Percentiles rank a stretch among this genome's conserved stretches.
Evolutionary conservation across 2,888 invertebrate species (phyloP).

Genomic region (Carpatolechia fugitivella): DNA sequence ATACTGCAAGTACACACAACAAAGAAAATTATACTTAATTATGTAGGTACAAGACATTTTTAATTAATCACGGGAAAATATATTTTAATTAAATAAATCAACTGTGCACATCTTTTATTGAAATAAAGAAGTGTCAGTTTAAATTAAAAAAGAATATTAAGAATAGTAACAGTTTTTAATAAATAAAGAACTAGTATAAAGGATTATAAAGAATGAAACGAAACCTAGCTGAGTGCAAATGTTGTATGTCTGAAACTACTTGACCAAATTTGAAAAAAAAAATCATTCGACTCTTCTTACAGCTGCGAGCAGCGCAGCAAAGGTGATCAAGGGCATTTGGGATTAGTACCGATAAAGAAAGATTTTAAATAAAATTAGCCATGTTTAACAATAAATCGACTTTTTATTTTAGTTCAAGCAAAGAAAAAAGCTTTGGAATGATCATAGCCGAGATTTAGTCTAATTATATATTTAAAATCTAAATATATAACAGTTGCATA

Average conservation of each 20-base stretch:
- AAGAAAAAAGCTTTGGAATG: conserved; percentile 56
- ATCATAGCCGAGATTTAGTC: conserved; percentile 66
- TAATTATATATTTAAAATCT: conserved; percentile 65
- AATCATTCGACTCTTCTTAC: too few relatives aligned
- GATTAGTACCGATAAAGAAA: too few relatives aligned
- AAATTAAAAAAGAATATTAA: background rate
- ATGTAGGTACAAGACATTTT: background rate
- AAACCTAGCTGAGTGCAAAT: too few relatives aligned
- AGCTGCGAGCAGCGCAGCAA: too few relatives aligned
- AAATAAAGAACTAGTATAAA: conserved; percentile 16
- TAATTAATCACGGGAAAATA: background rate
- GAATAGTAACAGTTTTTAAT: conserved; percentile 18
- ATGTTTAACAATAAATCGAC: too few relatives aligned
- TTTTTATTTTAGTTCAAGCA: too few relatives aligned
- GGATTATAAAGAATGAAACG: too few relatives aligned
- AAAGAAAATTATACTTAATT: background rate
- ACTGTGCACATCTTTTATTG: conserved; percentile 53
- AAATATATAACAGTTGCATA: conserved; percentile 48
- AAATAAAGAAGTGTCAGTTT: conserved; percentile 62
- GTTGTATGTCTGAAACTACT: too few relatives aligned
- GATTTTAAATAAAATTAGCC: too few relatives aligned
- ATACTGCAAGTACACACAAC: conserved; percentile 9
- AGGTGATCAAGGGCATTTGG: too few relatives aligned
- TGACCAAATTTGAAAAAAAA: too few relatives aligned
- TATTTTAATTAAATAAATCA: background rate